Evolutionary conservation across 2,113 vertebrate species (phyloP), one percentile per base, ranked within the genome.

Genomic region (Passer domesticus): DNA sequence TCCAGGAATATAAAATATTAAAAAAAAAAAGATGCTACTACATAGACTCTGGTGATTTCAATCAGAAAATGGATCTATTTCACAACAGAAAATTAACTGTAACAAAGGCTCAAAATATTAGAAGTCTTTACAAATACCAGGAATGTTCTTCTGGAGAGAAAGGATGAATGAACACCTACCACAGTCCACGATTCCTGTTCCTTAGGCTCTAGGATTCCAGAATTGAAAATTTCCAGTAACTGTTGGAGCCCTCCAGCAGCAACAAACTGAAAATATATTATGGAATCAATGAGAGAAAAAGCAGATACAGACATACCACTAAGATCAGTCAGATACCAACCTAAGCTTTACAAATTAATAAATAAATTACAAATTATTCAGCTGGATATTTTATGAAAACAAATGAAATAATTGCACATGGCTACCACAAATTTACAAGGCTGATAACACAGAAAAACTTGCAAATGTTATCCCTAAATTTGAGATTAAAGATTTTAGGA

Each of bases 181-280:
- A 99, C 99, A 69, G 99, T 99, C 99, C 99, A 99, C 1, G 99
- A 99, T 95, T 99, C 99, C 92, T 99, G 99, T 31, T 99, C 99
- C 96, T 99, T 99, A 52, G 99, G 99, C 95, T 99, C 99, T 62
- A 99, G 97, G 96, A 99, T 99, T 60, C 98, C 99, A 7, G 99
- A 99, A 98, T 98, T 99, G 95, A 99, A 99, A 95, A 99, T 99
- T 97, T 99, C 99, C 94, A 99, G 86, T 56, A 99, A 98, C 43
- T 99, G 98, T 94, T 99, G 99, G 79, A 99, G 99, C 15, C 99
- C 99, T 94, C 99, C 99, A 96, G 99, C 99, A 53, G 99, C 98
- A 92, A 99, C 99, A 97, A 99, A 99, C 99, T 99, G 96, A 75
- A 97, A 96, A 27, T 3, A 91, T 85, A 95, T 95, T 52, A 60